Percentiles rank a stretch among this genome's conserved stretches.
Conservation (phyloP, 2,113 vertebrate species). For the Trogon melanurus region DNA sequence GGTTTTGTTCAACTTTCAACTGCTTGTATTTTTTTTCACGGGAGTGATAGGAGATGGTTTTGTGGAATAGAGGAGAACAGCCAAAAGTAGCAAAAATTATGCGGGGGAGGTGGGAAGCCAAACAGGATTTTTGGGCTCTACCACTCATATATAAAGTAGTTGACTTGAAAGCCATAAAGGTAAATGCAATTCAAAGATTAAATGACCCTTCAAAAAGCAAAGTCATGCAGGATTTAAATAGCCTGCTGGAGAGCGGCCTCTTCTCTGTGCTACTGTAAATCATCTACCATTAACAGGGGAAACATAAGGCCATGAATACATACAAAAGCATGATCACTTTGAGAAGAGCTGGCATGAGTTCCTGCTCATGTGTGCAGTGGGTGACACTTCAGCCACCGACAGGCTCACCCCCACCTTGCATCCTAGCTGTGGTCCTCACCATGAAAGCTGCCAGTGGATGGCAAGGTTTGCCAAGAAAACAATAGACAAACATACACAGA, state of each 20-base stretch:
- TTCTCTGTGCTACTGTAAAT: slow-evolving; percentile 19
- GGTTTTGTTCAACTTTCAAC: not conserved
- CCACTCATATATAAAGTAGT: not conserved
- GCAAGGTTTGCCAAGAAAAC: not conserved
- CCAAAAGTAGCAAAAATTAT: not conserved
- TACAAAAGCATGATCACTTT: not conserved
- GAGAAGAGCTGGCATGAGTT: not conserved
- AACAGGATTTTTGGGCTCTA: not conserved
- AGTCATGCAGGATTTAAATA: not conserved
- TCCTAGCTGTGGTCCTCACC: not conserved
- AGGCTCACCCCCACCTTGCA: not conserved
- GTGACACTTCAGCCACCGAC: fast-evolving
- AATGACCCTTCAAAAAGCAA: not conserved
- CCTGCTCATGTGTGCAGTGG: not conserved
- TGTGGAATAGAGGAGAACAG: not conserved
- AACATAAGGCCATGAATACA: not conserved
- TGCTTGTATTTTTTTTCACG: not conserved
- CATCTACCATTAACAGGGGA: not conserved
- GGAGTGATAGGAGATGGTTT: not conserved
- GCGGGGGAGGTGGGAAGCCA: not conserved
- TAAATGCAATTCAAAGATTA: not conserved
- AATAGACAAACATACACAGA: fast-evolving
- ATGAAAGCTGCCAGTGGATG: not conserved
- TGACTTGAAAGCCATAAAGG: not conserved
- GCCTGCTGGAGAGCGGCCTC: not conserved